Evolutionary conservation across 2,113 vertebrate species (phyloP).

Genomic region (Cheilinus undulatus): DNA sequence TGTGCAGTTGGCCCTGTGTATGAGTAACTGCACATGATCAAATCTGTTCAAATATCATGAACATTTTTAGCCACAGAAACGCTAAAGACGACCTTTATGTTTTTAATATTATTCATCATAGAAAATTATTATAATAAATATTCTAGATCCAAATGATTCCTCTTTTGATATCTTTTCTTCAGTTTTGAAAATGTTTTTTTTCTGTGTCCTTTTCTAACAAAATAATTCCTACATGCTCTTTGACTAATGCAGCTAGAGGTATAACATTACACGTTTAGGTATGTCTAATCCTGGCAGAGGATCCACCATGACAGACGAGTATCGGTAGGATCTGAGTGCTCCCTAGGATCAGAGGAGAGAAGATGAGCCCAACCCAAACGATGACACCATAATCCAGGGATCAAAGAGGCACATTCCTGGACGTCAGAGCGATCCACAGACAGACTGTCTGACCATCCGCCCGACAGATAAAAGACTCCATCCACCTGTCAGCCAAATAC

Average conservation of each 20-base stretch:
- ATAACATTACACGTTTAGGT: constrained; percentile 39
- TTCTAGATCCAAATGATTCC: no score
- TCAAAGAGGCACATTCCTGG: constrained; percentile 78
- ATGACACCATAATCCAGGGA: constrained; percentile 73
- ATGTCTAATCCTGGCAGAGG: constrained; percentile 43
- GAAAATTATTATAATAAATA: no score
- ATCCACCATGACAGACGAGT: constrained; percentile 10
- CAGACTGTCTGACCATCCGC: constrained; percentile 19
- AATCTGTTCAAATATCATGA: no score
- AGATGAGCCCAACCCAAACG: constrained; percentile 53
- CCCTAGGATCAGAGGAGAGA: constrained; percentile 52
- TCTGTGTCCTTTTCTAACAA: no score
- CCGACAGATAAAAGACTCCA: constrained; percentile 18
- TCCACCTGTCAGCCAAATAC: constrained; percentile 19
- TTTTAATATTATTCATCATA: no score
- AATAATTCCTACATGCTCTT: not conserved
- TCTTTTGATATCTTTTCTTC: no score
- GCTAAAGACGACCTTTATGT: no score
- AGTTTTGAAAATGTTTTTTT: no score
- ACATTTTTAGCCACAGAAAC: no score
- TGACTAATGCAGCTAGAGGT: constrained; percentile 25
- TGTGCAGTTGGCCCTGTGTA: no score
- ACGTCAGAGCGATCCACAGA: constrained; percentile 42
- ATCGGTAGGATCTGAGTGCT: not conserved
- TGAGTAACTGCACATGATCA: no score